phyloP scores from a whole-genome alignment of 2,797 vertebrate genomes.

The Pseudochaenichthys georgianus region DNA sequence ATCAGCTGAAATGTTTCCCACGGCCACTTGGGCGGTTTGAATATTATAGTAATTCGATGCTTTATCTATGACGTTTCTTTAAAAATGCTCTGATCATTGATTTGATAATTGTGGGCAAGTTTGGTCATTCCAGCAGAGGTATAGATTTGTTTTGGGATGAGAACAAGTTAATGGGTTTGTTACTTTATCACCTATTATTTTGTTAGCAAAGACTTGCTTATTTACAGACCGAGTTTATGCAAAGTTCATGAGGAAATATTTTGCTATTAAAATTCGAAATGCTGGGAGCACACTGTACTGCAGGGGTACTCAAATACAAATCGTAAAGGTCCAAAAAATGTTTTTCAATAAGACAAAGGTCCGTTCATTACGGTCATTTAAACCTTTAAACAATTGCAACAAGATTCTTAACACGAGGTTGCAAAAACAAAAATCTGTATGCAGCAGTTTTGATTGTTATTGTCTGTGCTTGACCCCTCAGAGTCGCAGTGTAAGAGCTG shows the following conservation, averaged over 20 bases:
- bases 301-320: too few species aligned
- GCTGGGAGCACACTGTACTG: not conserved
- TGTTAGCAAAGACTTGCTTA: not conserved
- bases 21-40: not conserved
- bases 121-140: not conserved
- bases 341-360: too few species aligned
- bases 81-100: not conserved
- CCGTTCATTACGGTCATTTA: too few species aligned
- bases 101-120: not conserved
- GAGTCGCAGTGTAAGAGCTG: too few species aligned
- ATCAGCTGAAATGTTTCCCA: slow-evolving; percentile 50
- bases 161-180: not conserved
- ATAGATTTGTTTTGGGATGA: not conserved
- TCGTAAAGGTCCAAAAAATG: too few species aligned
- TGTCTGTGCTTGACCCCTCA: too few species aligned
- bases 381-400: too few species aligned
- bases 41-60: not conserved
- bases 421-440: too few species aligned
- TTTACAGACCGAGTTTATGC: accelerated
- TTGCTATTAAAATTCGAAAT: not conserved
- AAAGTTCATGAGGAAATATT: not conserved
- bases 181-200: not conserved
- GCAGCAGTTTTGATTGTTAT: too few species aligned
- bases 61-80: not conserved
- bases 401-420: too few species aligned